Base-by-base conservation (phyloP, 1,140 invertebrate genomes). In the Ceratina australensis region DNA sequence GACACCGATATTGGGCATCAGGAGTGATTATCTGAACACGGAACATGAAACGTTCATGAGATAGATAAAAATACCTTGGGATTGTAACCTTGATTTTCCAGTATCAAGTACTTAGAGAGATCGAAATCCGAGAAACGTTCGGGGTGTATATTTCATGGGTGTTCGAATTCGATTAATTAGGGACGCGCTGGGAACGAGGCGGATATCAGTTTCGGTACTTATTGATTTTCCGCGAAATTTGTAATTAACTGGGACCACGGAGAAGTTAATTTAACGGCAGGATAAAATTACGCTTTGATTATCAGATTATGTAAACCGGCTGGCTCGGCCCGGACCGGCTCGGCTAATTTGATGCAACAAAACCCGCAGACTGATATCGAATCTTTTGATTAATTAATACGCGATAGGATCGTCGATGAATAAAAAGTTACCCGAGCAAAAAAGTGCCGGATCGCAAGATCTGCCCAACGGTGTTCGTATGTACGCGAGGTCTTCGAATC, bases 191-290 rank as follows among this genome's bases (percentile, higher is more conserved):
- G 28, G 50, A 20, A 7, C 18, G 42, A 47, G 28, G 28, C 28
- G 28, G 28, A 33, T 56, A 67, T 66, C 63, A 18, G n/a, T 66
- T 42, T 20, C 52, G 12, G 24, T 13, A 24, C 24, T 75, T 47
- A 75, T 67, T 59, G 72, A 66, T 56, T 74, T 47, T 28, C 28
- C 33, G 50, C 15, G 42, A 75, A 66, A 66, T 64, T 47, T 49
- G 72, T 47, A 66, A 75, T 75, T 66, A 75, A 67, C 63, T 26
- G 26, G 2, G 10, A 3, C 47, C 28, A 0, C 28, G 10, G 33
- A 47, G 28, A 42, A 74, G 52, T 66, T 67, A 57, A 67, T 75
- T 66, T 49, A 49, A 28, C 52, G 13, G 13, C 3, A 7, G 54
- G 42, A 56, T 47, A 26, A 28, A 67, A 67, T 75, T 47, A 26